Evolutionary conservation across 2,888 invertebrate species (phyloP), one percentile per base, ranked within the genome.

Genomic region (Resseliella maxima): DNA sequence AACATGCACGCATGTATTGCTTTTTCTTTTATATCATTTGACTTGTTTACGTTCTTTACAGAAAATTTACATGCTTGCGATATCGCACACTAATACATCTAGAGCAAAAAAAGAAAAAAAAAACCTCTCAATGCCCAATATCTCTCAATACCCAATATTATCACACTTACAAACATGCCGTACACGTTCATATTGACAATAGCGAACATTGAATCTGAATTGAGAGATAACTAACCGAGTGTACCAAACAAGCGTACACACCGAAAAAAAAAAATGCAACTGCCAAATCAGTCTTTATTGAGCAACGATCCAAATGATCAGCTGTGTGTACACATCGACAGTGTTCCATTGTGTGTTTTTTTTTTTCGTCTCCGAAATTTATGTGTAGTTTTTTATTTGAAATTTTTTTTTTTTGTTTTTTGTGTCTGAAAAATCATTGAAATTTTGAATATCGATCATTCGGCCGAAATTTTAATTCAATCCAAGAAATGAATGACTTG

Each of bases 251-350:
- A 81, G n/a, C 81, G n/a, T 12, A 81, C 12, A 81, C 81, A 36
- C 36, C 36, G n/a, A n/a, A n/a, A n/a, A n/a, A n/a, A n/a, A n/a
- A n/a, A 81, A 81, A 83, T 83, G 83, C 83, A 83, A 38, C 24
- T 83, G 83, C 83, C 83, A 83, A 83, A 83, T 83, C 83, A 83
- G 83, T 83, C 38, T 83, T 83, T 36, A 38, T 38, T 83, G 38
- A 83, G 38, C 83, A 83, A 83, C 81, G 36, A 81, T 35, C 81
- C 81, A 81, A 81, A 36, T 81, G 81, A 36, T 36, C 36, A 81
- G 81, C 81, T 81, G 81, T 81, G 36, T 81, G 36, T 36, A 31
- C 31, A 31, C 27, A 31, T 36, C 36, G 81, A 81, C 15, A 21
- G 59, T 59, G 59, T 59, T 5, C 27, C 15, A 0, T 31, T 31